Evolutionary conservation across 2,888 invertebrate genomes (phyloP), one percentile per base, ranked within the genome.

Genomic region (Alcis repandata): DNA sequence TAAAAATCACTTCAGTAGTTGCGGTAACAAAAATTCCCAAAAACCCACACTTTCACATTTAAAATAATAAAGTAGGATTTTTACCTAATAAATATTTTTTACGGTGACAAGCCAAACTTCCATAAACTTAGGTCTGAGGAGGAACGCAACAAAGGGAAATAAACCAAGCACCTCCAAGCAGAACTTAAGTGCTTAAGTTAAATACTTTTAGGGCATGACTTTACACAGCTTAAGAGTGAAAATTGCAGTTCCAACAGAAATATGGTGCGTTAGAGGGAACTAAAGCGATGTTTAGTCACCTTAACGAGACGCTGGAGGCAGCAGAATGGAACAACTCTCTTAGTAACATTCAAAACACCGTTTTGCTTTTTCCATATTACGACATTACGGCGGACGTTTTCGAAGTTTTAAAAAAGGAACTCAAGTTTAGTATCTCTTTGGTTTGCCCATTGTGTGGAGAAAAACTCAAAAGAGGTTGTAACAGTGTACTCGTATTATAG

Each of bases 281-380:
- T 79, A 79, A 79, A 82, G 78, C 76, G 78, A 78, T 80, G 80
- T 84, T 85, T 76, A 84, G 79, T 80, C 78, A 78, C 79, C 74
- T 78, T 82, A 87, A 87, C 82, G 86, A 84, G 78, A 77, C 70
- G 59, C 82, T 52, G 71, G 84, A 77, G 84, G 74, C 78, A 59
- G 62, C 67, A 61, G 74, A 81, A 74, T 75, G 79, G 74, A 64
- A 75, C 76, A 79, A 76, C 78, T 77, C 70, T 74, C 73, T 67
- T 67, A 70, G 68, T 59, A 72, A 78, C 77, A 79, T 78, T 79
- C 73, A 75, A 79, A 78, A 75, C 80, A 78, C 71, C 68, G 75
- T 82, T 80, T 79, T 74, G 75, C 76, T 76, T 79, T 80, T 76
- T 75, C 72, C 72, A 54, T 53, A 54, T 54, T 59, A 64, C 33